Percentiles rank a stretch among this genome's conserved stretches.
Evolutionary conservation across 2,113 vertebrate genomes (phyloP).

Genomic region (Chamaea fasciata): DNA sequence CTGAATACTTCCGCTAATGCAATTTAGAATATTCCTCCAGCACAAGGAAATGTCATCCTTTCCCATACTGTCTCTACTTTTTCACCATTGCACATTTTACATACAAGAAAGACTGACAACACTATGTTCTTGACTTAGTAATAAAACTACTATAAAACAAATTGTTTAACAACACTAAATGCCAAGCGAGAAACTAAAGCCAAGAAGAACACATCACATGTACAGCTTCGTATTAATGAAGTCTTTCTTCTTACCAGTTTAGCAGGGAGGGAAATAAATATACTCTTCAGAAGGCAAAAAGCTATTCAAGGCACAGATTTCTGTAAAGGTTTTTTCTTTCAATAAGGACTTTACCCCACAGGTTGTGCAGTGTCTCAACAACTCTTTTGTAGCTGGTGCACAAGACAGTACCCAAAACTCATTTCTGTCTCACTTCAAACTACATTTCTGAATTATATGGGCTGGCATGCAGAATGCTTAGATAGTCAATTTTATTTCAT

Average conservation of each 20-base stretch:
- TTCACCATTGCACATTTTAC: background rate
- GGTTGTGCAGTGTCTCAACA: background rate
- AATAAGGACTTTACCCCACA: background rate
- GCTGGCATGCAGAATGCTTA: background rate
- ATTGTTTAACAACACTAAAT: background rate
- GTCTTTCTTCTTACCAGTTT: background rate
- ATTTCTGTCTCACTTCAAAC: background rate
- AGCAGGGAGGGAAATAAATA: background rate
- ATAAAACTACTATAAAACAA: background rate
- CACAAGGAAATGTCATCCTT: background rate
- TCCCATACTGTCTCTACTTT: background rate
- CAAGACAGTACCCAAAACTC: background rate
- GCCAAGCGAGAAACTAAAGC: background rate
- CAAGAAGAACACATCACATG: background rate
- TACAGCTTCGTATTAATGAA: background rate
- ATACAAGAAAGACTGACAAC: background rate
- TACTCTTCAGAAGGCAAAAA: background rate
- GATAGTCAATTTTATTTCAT: background rate
- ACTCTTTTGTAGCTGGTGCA: background rate
- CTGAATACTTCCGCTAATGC: background rate
- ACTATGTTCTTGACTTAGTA: background rate
- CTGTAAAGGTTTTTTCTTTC: background rate
- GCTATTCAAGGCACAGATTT: background rate
- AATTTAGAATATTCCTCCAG: background rate
- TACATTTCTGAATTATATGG: background rate